phyloP scores from a whole-genome alignment of 2,888 invertebrate species.

The Himalopsyche kuldschensis region DNA sequence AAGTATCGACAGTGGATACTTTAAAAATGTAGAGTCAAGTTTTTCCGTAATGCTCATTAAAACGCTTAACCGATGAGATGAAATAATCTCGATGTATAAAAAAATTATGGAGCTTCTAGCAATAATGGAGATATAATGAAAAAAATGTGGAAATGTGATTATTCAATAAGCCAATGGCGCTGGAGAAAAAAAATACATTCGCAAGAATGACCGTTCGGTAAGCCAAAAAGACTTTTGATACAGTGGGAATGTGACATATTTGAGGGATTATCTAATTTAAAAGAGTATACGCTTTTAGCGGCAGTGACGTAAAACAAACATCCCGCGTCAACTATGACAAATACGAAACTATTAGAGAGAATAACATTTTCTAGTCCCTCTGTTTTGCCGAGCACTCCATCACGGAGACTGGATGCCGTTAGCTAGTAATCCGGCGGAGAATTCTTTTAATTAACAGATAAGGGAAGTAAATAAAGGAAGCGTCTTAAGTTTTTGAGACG shows the following conservation, averaged over 20 bases:
- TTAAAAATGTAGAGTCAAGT: too few species aligned
- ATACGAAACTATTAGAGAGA: background rate
- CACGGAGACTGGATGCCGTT: background rate
- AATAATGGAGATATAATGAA: too few species aligned
- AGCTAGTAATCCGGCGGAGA: background rate
- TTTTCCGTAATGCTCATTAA: too few species aligned
- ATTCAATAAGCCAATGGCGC: too few species aligned
- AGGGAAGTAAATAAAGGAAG: slow-evolving; percentile 10
- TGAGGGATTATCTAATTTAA: background rate
- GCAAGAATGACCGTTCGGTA: too few species aligned
- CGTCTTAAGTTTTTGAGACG: background rate
- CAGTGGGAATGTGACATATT: background rate
- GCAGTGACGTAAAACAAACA: background rate
- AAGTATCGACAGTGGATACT: too few species aligned
- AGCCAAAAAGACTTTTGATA: background rate
- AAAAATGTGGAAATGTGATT: too few species aligned
- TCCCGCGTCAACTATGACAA: background rate
- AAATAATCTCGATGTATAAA: too few species aligned
- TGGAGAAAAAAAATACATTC: too few species aligned
- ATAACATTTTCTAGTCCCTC: background rate
- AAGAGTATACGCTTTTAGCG: background rate
- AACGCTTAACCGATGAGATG: too few species aligned
- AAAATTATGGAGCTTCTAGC: too few species aligned
- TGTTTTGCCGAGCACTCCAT: background rate
- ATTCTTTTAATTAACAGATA: slow-evolving; percentile 17